These are phyloP conservation scores for Gasterosteus nipponicus DNA, from an alignment of 2,113 vertebrate genomes.

Conservation along the genomic window DNA sequence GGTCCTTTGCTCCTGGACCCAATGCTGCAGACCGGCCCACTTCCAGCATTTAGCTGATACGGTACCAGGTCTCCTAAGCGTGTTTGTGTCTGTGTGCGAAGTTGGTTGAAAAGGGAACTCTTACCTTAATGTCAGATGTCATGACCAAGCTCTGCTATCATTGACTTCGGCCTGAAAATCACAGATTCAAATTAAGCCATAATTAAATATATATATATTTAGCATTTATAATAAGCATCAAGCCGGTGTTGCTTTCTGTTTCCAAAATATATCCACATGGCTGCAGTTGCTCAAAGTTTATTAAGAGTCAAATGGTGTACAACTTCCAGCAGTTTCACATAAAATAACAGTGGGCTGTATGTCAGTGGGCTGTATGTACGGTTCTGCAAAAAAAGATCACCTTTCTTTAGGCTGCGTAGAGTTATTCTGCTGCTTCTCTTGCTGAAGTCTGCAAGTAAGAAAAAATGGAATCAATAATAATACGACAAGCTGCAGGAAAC, in stretches of 20 bases:
- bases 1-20: constrained; percentile 5
- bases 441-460: constrained; percentile 69
- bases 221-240: constrained; percentile 2
- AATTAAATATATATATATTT: constrained; percentile 18
- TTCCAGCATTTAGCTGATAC: constrained; percentile 15
- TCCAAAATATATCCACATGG: not conserved
- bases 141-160: constrained; percentile 60
- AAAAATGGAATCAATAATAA: not conserved
- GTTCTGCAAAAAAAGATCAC: constrained; percentile 59
- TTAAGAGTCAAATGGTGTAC: not conserved
- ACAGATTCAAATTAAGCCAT: constrained; percentile 35
- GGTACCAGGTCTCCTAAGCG: constrained; percentile 14
- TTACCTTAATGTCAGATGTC: constrained; percentile 75
- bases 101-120: constrained; percentile 24
- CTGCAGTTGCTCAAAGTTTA: not conserved
- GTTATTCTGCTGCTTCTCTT: constrained; percentile 64
- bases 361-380: not conserved
- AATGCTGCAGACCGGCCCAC: not conserved
- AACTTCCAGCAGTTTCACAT: not conserved
- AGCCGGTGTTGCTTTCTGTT: constrained; percentile 4
- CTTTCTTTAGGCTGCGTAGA: constrained; percentile 69
- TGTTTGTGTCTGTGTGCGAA: constrained; percentile 12
- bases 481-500: not conserved
- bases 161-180: constrained; percentile 69
- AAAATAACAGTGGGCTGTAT: constrained; percentile 5